Evolutionary conservation across 2,888 invertebrate species (phyloP).

Genomic region (Drosophila robusta): DNA sequence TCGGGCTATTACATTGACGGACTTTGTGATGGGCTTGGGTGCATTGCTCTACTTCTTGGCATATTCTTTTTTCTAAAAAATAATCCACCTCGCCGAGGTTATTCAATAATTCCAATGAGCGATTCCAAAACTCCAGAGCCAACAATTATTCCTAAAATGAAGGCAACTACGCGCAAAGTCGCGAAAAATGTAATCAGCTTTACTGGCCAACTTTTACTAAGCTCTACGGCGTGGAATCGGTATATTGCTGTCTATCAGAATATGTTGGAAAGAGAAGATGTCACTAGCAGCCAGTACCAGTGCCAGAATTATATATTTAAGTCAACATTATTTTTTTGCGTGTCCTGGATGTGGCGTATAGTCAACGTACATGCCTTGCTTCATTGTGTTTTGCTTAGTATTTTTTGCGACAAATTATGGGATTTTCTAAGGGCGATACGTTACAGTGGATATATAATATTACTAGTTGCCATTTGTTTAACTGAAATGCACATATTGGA

Average conservation of each 20-base stretch:
- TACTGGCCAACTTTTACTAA: constrained; percentile 90
- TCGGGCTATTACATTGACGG: constrained; percentile 94
- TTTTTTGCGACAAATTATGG: constrained; percentile 93
- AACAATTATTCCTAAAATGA: constrained; percentile 88
- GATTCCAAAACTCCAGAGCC: constrained; percentile 83
- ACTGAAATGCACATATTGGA: constrained; percentile 91
- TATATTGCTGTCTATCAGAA: constrained; percentile 93
- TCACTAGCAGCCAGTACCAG: constrained; percentile 86
- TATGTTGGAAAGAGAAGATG: constrained; percentile 88
- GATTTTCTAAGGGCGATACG: constrained; percentile 90
- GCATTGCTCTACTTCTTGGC: constrained; percentile 89
- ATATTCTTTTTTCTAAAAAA: constrained; percentile 89
- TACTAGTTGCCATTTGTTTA: constrained; percentile 88
- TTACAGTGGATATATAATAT: constrained; percentile 89
- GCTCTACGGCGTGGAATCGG: constrained; percentile 93
- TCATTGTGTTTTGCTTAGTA: constrained; percentile 90
- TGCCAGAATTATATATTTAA: constrained; percentile 88
- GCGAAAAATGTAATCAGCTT: constrained; percentile 88
- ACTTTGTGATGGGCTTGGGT: constrained; percentile 92
- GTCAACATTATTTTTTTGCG: constrained; percentile 90
- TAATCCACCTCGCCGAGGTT: constrained; percentile 91
- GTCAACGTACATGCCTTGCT: constrained; percentile 92
- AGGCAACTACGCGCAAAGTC: constrained; percentile 89
- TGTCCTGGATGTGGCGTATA: constrained; percentile 91
- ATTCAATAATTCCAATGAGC: constrained; percentile 88